Evolutionary conservation across 2,113 vertebrate species (phyloP).

Genomic region (Sarotherodon lohbergeri): DNA sequence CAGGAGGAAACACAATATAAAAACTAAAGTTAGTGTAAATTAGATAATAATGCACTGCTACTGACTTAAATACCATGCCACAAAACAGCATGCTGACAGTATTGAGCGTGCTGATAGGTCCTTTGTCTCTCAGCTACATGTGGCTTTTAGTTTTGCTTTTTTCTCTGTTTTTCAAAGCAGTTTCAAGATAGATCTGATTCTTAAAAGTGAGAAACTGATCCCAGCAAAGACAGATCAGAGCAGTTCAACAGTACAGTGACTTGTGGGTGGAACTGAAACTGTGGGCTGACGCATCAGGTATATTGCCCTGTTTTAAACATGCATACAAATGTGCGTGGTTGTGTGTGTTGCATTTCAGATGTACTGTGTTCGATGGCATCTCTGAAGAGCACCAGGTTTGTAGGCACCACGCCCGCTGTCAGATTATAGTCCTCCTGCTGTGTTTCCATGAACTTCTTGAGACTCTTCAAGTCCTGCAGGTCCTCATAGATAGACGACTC

Average conservation of each 20-base stretch:
- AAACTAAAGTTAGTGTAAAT: neutral
- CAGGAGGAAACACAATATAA: neutral
- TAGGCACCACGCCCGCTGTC: slow-evolving; percentile 74
- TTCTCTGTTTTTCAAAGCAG: neutral
- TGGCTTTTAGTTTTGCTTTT: neutral
- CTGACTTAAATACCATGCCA: neutral
- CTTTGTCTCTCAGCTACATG: neutral
- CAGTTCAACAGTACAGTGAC: neutral
- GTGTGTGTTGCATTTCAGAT: neutral
- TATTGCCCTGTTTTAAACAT: neutral
- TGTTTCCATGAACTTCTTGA: slow-evolving; percentile 80
- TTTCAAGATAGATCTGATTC: neutral
- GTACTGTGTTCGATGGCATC: slow-evolving; percentile 86
- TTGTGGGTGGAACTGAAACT: neutral
- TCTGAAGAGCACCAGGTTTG: slow-evolving; percentile 82
- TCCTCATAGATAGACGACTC: slow-evolving; percentile 81
- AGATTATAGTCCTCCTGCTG: slow-evolving; percentile 80
- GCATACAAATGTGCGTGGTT: neutral
- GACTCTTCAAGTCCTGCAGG: slow-evolving; percentile 69
- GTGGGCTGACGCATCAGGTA: neutral
- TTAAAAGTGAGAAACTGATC: neutral
- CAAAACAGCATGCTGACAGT: fast-evolving
- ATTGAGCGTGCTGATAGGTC: neutral
- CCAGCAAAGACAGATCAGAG: neutral
- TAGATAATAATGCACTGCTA: neutral